These are phyloP conservation scores for Drosophila auraria DNA, from an alignment of 1,140 invertebrate species.

Conservation along the genomic window DNA sequence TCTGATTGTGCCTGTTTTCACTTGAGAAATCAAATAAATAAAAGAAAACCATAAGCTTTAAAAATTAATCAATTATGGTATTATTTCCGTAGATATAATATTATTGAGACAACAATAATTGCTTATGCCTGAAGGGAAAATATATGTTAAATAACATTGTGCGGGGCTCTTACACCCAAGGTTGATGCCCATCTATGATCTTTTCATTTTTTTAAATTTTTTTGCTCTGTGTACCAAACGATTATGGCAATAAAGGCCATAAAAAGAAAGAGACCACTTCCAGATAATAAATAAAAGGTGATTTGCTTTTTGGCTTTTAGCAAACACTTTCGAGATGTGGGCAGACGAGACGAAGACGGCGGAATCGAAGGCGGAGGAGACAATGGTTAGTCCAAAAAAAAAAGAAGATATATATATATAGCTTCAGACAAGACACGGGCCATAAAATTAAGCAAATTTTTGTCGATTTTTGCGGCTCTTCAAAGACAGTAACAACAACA, in stretches of 20 bases:
- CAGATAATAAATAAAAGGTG: constrained; percentile 73
- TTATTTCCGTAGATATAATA: too few relatives aligned
- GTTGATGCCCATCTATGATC: background rate
- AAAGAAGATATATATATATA: constrained; percentile 3
- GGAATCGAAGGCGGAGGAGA: constrained; percentile 5
- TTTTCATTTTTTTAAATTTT: background rate
- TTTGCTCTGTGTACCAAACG: constrained; percentile 1
- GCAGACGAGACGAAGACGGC: constrained; percentile 1
- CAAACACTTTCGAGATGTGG: constrained; percentile 34
- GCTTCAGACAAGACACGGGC: constrained; percentile 43
- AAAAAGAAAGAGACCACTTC: constrained; percentile 46
- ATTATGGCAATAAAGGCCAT: constrained; percentile 32
- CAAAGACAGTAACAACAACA: constrained; percentile 53
- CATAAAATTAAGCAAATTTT: constrained; percentile 78
- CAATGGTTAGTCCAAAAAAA: constrained; percentile 8
- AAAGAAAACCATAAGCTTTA: too few relatives aligned
- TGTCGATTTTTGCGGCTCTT: constrained; percentile 60
- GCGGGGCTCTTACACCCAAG: too few relatives aligned
- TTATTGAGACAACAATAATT: background rate
- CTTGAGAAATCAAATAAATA: too few relatives aligned
- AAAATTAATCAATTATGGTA: too few relatives aligned
- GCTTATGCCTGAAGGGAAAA: too few relatives aligned
- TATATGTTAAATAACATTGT: too few relatives aligned
- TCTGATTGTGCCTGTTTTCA: too few relatives aligned
- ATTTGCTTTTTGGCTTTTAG: constrained; percentile 67